Evolutionary conservation across 2,113 vertebrate genomes (phyloP), one percentile per base, ranked within the genome.

Genomic region (Sinocyclocheilus maitianheensis): DNA sequence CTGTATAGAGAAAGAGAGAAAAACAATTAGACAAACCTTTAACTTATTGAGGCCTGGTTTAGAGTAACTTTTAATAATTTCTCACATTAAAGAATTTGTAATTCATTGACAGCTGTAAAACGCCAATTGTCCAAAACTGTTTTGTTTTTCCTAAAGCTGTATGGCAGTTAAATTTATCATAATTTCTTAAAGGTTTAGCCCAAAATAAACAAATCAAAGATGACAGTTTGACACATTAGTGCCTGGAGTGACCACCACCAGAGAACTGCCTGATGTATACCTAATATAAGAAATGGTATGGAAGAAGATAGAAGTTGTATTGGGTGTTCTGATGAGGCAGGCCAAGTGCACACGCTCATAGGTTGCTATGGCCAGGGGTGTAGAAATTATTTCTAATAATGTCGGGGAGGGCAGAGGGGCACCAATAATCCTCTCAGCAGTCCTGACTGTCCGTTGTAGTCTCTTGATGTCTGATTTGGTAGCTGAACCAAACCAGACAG

Each of bases 191-290:
- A 75, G 24, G n/a, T 77, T 77, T 55, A 55, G 76, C 13, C 48
- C 18, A 77, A 55, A 77, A 55, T 16, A 20, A 77, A 53, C 46
- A 34, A 78, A 78, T 78, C 14, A 78, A 58, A 55, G 26, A 34
- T 34, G 51, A 78, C 77, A 78, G 77, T 78, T 78, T 78, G 77
- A 78, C 77, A 78, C 51, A 22, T 78, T 26, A 58, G 51, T 37
- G 51, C 77, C 46, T 48, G 43, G 43, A 43, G 8, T 43, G 43
- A 43, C 43, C 43, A 43, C 43, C 43, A 43, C 16, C 4, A 30
- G 24, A 79, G 53, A 79, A 10, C 26, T 30, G 53, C 77, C 77
- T 30, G 53, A n/a, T 79, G 30, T 34, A 60, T 77, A 26, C 16
- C 74, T n/a, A 14, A 51, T 76, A 60, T 10, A 55, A 22, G 53